Conservation (phyloP, 2,888 invertebrate genomes). For the Ernsta delagoae region DNA sequence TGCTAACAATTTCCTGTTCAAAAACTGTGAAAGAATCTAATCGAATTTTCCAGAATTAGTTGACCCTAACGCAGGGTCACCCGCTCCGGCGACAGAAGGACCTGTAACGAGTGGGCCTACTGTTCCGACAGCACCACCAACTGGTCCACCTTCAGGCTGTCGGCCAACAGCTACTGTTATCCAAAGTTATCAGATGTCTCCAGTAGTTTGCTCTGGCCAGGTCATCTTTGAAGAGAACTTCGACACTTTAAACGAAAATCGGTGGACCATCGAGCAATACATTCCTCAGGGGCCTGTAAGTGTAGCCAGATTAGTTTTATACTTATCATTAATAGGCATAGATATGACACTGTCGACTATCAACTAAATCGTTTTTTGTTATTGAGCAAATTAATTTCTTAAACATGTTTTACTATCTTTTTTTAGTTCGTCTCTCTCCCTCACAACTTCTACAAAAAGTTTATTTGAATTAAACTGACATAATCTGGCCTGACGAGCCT, state of each 20-base stretch:
- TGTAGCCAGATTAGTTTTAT: not conserved
- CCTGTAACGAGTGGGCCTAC: not conserved
- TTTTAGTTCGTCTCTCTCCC: no score
- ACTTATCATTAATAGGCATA: no score
- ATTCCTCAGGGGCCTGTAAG: conserved; percentile 69
- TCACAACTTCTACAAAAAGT: no score
- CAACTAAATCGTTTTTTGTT: no score
- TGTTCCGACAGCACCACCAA: not conserved
- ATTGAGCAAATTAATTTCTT: no score
- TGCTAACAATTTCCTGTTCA: no score
- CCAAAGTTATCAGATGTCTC: conserved; percentile 48
- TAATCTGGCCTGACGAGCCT: no score
- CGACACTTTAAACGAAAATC: conserved; percentile 62
- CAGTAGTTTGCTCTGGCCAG: conserved; percentile 69
- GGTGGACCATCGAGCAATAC: conserved; percentile 85
- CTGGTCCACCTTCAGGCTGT: conserved; percentile 47
- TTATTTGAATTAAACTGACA: no score
- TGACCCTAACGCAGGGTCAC: not conserved
- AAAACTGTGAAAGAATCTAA: not conserved
- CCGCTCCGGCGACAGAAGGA: not conserved
- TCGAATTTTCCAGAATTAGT: not conserved
- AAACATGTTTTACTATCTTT: no score
- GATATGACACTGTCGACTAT: no score
- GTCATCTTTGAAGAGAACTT: conserved; percentile 87
- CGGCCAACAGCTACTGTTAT: conserved; percentile 58